Evolutionary conservation across 1,140 invertebrate species (phyloP).

Genomic region (Phymorhynchus buccinoides): DNA sequence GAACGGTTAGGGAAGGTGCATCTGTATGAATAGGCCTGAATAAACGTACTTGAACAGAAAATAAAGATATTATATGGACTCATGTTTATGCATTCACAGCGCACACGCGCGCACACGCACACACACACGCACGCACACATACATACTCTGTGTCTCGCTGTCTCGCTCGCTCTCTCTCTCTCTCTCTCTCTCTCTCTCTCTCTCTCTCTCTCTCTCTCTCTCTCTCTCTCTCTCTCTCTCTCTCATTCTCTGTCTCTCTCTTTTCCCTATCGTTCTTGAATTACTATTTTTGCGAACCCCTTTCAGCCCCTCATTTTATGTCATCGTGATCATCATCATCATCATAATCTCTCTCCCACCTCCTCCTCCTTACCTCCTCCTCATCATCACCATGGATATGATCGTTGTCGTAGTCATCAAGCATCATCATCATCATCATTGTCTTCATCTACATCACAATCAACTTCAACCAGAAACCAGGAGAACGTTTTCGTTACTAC

Average conservation of each 20-base stretch:
- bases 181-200: constrained; percentile 29
- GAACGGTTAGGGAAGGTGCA: too few species aligned
- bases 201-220: constrained; percentile 9
- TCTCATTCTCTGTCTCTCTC: background rate
- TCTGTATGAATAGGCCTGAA: too few species aligned
- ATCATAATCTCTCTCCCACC: background rate
- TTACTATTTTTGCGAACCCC: background rate
- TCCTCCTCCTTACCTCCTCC: background rate
- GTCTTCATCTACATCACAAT: too few species aligned
- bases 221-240: constrained; percentile 31
- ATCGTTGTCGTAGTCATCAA: too few species aligned
- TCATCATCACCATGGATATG: background rate
- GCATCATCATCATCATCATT: too few species aligned
- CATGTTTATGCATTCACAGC: background rate
- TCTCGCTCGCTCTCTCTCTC: constrained; percentile 22
- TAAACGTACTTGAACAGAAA: background rate
- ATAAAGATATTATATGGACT: background rate
- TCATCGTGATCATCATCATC: background rate
- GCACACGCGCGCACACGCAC: background rate
- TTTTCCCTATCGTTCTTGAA: too few species aligned
- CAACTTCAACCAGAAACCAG: too few species aligned
- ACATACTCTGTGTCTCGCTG: background rate
- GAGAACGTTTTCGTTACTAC: too few species aligned
- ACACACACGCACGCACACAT: background rate
- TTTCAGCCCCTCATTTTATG: background rate